Percentiles rank a stretch among this genome's conserved stretches.
Evolutionary conservation across 2,113 vertebrate genomes (phyloP).

Genomic region (Microtus ochrogaster): DNA sequence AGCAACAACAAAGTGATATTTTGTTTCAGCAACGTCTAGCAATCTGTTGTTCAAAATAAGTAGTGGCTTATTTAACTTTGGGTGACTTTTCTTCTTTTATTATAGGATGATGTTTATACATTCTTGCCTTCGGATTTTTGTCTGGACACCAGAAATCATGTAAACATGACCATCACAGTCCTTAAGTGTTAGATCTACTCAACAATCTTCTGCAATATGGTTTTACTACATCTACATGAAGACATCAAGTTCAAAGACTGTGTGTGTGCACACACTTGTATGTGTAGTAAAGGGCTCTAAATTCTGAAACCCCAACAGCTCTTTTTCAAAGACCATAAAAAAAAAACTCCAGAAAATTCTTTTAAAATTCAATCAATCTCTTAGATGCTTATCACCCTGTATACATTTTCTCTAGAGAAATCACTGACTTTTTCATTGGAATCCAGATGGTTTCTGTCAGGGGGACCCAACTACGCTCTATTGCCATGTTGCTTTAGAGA

Average conservation of each 20-base stretch:
- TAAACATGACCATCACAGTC: not conserved
- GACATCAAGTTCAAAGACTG: conserved; percentile 51
- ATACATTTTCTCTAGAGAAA: conserved; percentile 45
- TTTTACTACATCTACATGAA: conserved; percentile 38
- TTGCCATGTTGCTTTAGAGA: conserved; percentile 53
- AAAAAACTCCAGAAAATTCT: conserved; percentile 54
- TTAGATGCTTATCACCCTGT: conserved; percentile 36
- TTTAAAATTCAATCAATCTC: conserved; percentile 49
- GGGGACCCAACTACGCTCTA: conserved; percentile 51
- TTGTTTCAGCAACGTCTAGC: not conserved
- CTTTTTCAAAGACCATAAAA: conserved; percentile 64
- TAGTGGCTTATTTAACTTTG: not conserved
- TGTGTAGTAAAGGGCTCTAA: not conserved
- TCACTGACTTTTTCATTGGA: conserved; percentile 58
- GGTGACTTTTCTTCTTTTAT: not conserved
- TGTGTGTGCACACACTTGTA: not conserved
- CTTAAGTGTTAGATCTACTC: not conserved
- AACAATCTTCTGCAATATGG: not conserved
- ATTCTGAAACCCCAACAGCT: conserved; percentile 26
- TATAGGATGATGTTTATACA: not conserved
- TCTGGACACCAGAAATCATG: conserved; percentile 8
- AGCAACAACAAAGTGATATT: conserved; percentile 33
- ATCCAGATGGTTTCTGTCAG: conserved; percentile 66
- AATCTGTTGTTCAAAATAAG: conserved; percentile 46
- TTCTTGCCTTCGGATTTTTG: conserved; percentile 27